Conservation (phyloP, 2,888 invertebrate genomes). For the Liopterus haemorrhoidalis region DNA sequence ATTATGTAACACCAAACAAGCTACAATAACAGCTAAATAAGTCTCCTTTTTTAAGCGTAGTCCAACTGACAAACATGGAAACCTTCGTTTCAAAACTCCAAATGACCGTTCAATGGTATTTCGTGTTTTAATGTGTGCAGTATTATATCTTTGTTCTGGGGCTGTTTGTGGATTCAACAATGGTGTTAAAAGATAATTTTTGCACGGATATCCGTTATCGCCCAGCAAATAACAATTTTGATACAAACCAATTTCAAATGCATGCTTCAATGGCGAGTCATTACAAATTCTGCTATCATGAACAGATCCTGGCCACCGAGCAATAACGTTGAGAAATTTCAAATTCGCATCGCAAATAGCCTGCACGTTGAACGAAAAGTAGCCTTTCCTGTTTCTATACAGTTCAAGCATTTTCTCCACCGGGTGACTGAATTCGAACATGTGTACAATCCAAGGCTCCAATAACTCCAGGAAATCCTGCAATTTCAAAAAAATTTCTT, state of each 20-base stretch:
- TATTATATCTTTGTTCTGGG: background rate
- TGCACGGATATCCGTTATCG: background rate
- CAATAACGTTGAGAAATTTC: constrained; percentile 28
- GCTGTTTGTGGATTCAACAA: background rate
- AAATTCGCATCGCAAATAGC: constrained; percentile 29
- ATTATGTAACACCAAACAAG: background rate
- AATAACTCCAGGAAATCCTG: constrained; percentile 9
- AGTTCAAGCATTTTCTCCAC: constrained; percentile 32
- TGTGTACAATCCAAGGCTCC: constrained; percentile 27
- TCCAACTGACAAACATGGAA: background rate
- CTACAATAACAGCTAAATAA: background rate
- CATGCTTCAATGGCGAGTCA: constrained; percentile 23
- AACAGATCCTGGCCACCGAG: constrained; percentile 33
- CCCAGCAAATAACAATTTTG: background rate
- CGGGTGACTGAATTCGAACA: constrained; percentile 28
- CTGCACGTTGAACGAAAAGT: constrained; percentile 35
- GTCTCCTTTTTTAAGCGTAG: background rate
- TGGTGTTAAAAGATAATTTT: constrained; percentile 5
- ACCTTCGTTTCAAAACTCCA: constrained; percentile 1
- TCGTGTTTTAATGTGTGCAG: background rate
- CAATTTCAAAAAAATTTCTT: constrained; percentile 17
- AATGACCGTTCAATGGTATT: constrained; percentile 25
- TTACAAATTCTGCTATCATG: constrained; percentile 36
- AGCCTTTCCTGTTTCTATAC: constrained; percentile 32
- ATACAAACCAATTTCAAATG: constrained; percentile 1